These are phyloP conservation scores for Hippocampus barbouri DNA, from an alignment of 2,113 vertebrate species.

Conservation along the genomic window DNA sequence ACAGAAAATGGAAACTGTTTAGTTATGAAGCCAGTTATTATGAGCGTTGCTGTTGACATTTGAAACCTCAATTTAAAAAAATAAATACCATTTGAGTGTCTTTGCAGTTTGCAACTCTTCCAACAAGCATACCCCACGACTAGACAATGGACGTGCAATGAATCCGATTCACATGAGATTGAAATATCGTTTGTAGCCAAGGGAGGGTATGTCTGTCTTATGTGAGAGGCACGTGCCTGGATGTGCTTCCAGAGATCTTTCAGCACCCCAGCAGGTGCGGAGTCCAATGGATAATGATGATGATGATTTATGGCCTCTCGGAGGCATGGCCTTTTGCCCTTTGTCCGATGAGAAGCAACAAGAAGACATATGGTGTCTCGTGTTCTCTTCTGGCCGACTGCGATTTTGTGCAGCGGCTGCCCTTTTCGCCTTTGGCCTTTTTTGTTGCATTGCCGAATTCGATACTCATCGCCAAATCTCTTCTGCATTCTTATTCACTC, in stretches of 20 bases:
- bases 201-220: background rate
- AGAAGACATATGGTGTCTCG: conserved; percentile 18
- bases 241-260: conserved; percentile 6
- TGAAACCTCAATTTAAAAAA: background rate
- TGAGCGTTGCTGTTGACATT: background rate
- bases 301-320: conserved; percentile 25
- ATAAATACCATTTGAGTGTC: background rate
- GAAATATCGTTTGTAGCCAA: background rate
- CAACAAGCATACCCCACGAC: background rate
- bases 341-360: conserved; percentile 9
- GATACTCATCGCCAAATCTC: conserved; percentile 20
- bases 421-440: conserved; percentile 19
- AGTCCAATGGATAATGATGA: conserved; percentile 27
- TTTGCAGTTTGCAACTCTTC: background rate
- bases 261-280: conserved; percentile 28
- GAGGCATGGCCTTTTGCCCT: conserved; percentile 27
- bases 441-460: conserved; percentile 24
- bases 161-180: background rate
- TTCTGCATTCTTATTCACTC: conserved; percentile 24
- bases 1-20: background rate
- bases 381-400: conserved; percentile 21
- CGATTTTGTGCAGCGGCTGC: conserved; percentile 38
- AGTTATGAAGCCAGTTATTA: background rate
- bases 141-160: background rate
- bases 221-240: background rate